Evolutionary conservation across 2,888 invertebrate species (phyloP).

Genomic region (Pinctada fucata): DNA sequence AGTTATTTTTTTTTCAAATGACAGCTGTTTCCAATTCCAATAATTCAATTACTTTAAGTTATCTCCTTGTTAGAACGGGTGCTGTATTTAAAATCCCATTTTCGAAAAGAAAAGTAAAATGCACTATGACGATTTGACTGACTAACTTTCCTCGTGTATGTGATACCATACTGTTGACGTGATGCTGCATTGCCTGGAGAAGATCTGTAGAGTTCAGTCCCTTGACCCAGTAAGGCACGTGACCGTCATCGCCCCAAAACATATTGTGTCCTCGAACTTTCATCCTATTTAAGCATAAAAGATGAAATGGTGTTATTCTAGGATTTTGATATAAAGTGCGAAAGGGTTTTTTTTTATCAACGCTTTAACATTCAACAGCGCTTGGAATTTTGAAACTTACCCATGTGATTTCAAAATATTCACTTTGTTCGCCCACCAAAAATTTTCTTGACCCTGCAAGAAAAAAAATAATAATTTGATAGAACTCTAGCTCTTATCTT

Average conservation of each 20-base stretch:
- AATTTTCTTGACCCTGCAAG: background rate
- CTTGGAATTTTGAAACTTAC: background rate
- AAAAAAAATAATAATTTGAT: background rate
- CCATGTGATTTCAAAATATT: conserved; percentile 1
- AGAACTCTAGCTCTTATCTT: too few species aligned
- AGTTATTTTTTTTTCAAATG: too few species aligned
- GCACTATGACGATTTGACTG: too few species aligned
- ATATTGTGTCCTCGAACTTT: conserved; percentile 49
- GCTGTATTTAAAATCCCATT: too few species aligned
- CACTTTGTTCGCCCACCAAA: background rate
- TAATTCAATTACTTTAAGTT: too few species aligned
- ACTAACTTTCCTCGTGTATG: conserved; percentile 54
- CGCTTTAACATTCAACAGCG: too few species aligned
- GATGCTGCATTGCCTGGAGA: conserved; percentile 40
- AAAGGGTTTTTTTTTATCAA: too few species aligned
- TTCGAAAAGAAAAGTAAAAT: too few species aligned
- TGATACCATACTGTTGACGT: conserved; percentile 48
- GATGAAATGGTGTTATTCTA: too few species aligned
- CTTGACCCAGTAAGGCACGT: conserved; percentile 45
- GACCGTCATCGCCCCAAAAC: conserved; percentile 50
- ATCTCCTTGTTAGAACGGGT: too few species aligned
- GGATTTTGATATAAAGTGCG: too few species aligned
- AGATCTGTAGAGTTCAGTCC: conserved; percentile 31
- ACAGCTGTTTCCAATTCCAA: too few species aligned
- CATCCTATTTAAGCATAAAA: conserved; percentile 5